phyloP scores from a whole-genome alignment of 2,888 invertebrate genomes.

The Diadegma fenestrale region DNA sequence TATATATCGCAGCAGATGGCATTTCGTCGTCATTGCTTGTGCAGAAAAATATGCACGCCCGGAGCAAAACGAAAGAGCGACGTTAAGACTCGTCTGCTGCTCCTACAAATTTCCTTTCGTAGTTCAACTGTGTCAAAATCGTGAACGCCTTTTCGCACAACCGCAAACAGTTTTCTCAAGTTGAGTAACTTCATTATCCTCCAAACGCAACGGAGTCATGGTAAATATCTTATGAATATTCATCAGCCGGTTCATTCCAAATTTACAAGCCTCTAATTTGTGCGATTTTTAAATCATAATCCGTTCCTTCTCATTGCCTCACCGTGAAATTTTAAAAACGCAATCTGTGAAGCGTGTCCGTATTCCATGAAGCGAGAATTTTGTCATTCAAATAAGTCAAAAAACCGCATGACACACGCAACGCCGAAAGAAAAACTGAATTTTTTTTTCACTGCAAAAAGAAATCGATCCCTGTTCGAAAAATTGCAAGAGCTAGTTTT shows the following conservation, averaged over 20 bases:
- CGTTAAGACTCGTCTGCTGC: constrained; percentile 10
- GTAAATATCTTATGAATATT: neutral
- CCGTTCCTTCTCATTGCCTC: neutral
- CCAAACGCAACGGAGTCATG: neutral
- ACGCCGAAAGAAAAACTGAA: neutral
- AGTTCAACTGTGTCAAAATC: constrained; percentile 65
- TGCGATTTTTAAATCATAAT: neutral
- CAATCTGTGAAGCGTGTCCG: neutral
- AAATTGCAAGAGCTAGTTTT: neutral
- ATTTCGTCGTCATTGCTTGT: constrained; percentile 33
- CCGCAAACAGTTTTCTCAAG: constrained; percentile 66
- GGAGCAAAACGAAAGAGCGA: constrained; percentile 20
- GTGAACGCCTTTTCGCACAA: constrained; percentile 47
- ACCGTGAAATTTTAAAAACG: neutral
- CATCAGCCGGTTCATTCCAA: neutral
- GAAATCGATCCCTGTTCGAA: neutral
- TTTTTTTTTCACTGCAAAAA: neutral
- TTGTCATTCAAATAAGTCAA: no score
- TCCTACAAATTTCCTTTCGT: constrained; percentile 40
- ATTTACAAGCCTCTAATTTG: neutral
- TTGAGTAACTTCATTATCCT: constrained; percentile 67
- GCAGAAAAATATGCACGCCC: constrained; percentile 32
- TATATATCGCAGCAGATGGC: constrained; percentile 25
- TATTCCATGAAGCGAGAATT: neutral
- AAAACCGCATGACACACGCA: no score